Conservation (phyloP, 2,113 vertebrate genomes). For the Morphnarchus princeps region DNA sequence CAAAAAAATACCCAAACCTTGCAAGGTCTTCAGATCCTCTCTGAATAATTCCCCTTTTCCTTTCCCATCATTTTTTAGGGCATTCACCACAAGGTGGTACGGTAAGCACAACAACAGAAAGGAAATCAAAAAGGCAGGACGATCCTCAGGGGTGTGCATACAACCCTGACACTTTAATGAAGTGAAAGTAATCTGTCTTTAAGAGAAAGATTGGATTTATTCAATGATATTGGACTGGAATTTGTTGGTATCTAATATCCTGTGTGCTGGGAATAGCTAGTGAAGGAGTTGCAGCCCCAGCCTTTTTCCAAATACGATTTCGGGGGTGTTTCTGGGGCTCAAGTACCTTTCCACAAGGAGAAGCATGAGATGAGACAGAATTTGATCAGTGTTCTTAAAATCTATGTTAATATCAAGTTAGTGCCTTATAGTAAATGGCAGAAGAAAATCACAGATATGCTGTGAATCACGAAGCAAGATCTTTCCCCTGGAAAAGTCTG, state of each 20-base stretch:
- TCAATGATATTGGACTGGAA: background rate
- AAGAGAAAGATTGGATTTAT: constrained; percentile 40
- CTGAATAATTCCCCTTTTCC: background rate
- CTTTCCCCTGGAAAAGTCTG: background rate
- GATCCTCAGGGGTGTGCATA: background rate
- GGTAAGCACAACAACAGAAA: background rate
- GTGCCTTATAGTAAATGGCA: background rate
- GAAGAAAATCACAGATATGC: background rate
- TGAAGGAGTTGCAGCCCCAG: background rate
- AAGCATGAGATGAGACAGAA: background rate
- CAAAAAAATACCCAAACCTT: background rate
- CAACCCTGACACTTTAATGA: background rate
- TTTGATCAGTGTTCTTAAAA: background rate
- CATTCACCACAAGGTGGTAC: background rate
- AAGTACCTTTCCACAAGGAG: background rate
- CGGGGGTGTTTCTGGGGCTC: background rate
- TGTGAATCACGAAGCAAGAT: background rate
- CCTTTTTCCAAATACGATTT: background rate
- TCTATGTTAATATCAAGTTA: background rate
- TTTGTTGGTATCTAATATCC: constrained; percentile 8
- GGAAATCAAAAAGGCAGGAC: background rate
- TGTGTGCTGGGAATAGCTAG: background rate
- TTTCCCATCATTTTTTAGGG: background rate
- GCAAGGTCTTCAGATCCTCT: background rate
- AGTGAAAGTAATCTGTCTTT: background rate